These are phyloP conservation scores for Miltochrista miniata DNA, from an alignment of 2,888 invertebrate species.

Conservation along the genomic window DNA sequence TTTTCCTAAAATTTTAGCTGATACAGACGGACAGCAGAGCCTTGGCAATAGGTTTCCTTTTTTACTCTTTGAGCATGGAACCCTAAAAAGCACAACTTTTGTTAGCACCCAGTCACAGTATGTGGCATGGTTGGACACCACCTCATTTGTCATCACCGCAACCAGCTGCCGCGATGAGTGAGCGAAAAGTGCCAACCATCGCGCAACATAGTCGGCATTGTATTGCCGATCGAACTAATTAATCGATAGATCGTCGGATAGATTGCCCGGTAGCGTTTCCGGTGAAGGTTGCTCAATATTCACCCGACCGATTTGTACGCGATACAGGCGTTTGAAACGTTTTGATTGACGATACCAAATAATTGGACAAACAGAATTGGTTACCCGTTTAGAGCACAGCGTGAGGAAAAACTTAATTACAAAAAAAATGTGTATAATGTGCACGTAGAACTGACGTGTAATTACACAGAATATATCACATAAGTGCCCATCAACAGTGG, in stretches of 20 bases:
- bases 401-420: conserved; percentile 23
- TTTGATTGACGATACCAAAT: conserved; percentile 73
- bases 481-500: conserved; percentile 2
- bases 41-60: too few relatives aligned
- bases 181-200: conserved; percentile 65
- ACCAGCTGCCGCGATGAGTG: conserved; percentile 75
- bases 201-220: conserved; percentile 77
- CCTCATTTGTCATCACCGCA: conserved; percentile 59
- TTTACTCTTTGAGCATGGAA: background rate
- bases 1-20: too few relatives aligned
- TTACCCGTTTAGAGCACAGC: conserved; percentile 19
- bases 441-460: conserved; percentile 23
- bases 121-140: conserved; percentile 16
- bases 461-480: conserved; percentile 16
- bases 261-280: conserved; percentile 80
- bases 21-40: too few relatives aligned
- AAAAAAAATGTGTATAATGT: conserved; percentile 21
- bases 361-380: conserved; percentile 52
- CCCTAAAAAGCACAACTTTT: background rate
- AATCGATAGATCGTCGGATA: conserved; percentile 76
- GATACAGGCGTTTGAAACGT: conserved; percentile 58
- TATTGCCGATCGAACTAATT: conserved; percentile 76
- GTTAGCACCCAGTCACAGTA: conserved; percentile 1
- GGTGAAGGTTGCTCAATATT: conserved; percentile 79
- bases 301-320: conserved; percentile 57